Evolutionary conservation across 2,888 invertebrate species (phyloP), one percentile per base, ranked within the genome.

Genomic region (Chromoteleia sp.): DNA sequence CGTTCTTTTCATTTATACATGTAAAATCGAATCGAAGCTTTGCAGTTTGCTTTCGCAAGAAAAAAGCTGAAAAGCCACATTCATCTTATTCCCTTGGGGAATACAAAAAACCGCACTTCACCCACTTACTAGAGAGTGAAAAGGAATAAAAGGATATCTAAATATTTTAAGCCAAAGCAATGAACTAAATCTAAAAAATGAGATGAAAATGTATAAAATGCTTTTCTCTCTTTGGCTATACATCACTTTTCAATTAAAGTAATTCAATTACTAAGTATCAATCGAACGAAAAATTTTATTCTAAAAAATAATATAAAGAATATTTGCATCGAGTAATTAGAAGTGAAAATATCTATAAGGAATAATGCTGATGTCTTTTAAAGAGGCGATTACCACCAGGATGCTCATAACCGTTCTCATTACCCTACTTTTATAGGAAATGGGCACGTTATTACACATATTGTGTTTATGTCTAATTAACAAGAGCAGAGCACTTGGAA

Each of bases 61-160:
- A 52, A 52, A 30, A 30, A 52, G 30, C 17, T 52, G 52, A 30
- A 52, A 52, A 30, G 7, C 52, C 25, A 10, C 52, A 52, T 52
- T 52, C 30, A 52, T 52, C 52, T 52, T 15, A 52, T 52, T 30
- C 30, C 21, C 52, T 29, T 15, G 3, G 52, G 30, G 21, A 52
- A 52, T 52, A 52, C 52, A 29, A 30, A 19, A 30, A 30, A 52
- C 52, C 0, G 52, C 52, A 52, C 52, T 52, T 52, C 50, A 30
- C 30, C 14, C 7, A 52, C 30, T 52, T 52, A 52, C 14, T 14
- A 15, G 29, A 8, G 12, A 52, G 52, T 52, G 52, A 10, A 52
- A 52, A 52, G 15, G 30, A 52, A 52, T 52, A 30, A 52, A 52
- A 14, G 14, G 15, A 52, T 5, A 52, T 52, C 8, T 19, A 29